Conservation (phyloP, 2,888 invertebrate genomes). For the Melieria picta region DNA sequence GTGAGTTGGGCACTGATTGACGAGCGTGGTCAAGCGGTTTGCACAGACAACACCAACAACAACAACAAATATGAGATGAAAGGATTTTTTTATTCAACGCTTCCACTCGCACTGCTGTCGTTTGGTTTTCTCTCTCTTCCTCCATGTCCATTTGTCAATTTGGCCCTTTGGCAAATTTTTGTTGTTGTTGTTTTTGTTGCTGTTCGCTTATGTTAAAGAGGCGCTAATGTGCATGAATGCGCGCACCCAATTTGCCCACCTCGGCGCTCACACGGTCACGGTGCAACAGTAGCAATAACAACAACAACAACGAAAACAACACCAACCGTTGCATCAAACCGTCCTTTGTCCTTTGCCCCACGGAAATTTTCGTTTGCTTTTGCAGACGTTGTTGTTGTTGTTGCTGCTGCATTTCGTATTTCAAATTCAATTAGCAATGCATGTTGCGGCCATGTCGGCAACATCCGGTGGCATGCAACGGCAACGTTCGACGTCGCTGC, state of each 20-base stretch:
- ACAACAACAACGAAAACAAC: constrained; percentile 18
- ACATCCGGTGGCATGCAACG: constrained; percentile 27
- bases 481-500: background rate
- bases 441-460: constrained; percentile 38
- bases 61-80: background rate
- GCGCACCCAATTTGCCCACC: constrained; percentile 10
- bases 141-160: background rate
- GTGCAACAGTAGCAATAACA: background rate
- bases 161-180: background rate
- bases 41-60: constrained; percentile 18
- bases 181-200: constrained; percentile 5
- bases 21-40: constrained; percentile 28
- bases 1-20: background rate
- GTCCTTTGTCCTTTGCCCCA: background rate
- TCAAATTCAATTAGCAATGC: constrained; percentile 40
- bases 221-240: constrained; percentile 33
- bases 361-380: background rate
- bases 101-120: background rate
- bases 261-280: background rate
- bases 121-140: background rate
- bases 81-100: background rate
- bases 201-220: constrained; percentile 22
- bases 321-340: constrained; percentile 5
- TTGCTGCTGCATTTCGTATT: constrained; percentile 12
- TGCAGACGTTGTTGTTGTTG: background rate